These are phyloP conservation scores for Lagorchestes hirsutus DNA, from an alignment of 2,797 vertebrate genomes.

Conservation along the genomic window DNA sequence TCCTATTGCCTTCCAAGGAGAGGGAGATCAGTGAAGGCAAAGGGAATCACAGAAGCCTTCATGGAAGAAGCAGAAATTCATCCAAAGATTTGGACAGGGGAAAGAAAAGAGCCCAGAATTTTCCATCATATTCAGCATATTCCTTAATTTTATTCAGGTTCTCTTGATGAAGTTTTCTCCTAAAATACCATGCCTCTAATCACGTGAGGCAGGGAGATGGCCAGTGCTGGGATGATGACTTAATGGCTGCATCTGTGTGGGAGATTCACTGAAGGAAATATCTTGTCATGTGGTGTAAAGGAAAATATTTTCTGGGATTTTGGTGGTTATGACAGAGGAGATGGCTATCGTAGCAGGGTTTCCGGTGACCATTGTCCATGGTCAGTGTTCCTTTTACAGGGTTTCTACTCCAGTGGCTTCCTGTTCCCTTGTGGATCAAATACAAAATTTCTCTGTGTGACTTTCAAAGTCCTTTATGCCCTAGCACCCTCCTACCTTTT, in stretches of 20 bases:
- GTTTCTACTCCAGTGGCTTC: neutral
- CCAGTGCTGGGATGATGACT: too few relatives aligned
- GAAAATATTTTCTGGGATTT: neutral
- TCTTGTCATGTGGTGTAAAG: neutral
- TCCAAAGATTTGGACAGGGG: too few relatives aligned
- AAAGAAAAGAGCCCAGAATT: neutral
- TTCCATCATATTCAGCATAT: neutral
- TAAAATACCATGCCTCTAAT: neutral
- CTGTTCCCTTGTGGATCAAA: neutral
- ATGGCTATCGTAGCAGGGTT: neutral
- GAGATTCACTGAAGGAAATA: neutral
- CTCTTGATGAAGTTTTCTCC: neutral
- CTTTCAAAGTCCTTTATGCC: neutral
- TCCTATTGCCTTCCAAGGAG: neutral
- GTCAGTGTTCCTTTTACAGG: neutral
- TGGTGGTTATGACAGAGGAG: neutral
- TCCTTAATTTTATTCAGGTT: neutral
- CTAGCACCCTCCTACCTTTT: neutral
- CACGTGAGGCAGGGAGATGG: neutral
- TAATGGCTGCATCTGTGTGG: neutral
- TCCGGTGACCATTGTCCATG: neutral
- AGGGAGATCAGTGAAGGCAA: neutral
- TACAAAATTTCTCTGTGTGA: neutral
- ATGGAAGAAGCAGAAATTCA: neutral
- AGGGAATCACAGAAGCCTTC: neutral